Conservation (phyloP, 2,888 invertebrate genomes). For the Halictus quadricinctus region DNA sequence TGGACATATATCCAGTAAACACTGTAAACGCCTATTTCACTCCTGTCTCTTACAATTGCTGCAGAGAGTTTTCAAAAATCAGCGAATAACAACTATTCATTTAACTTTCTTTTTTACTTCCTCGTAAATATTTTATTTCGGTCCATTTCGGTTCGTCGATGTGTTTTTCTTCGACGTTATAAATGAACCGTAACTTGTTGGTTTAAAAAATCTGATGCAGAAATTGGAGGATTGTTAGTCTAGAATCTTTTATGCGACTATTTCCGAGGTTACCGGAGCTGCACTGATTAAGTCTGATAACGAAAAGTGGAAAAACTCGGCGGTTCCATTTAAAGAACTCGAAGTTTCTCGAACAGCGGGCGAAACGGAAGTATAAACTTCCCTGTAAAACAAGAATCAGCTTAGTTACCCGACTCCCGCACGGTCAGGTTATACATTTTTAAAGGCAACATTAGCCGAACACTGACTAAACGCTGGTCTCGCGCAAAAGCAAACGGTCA, state of each 20-base stretch:
- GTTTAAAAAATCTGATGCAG: neutral
- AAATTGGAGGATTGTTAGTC: neutral
- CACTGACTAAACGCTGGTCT: constrained; percentile 31
- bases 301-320: neutral
- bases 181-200: neutral
- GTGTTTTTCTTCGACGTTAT: neutral
- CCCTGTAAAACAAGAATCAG: neutral
- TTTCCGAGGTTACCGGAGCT: neutral
- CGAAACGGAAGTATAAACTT: constrained; percentile 2
- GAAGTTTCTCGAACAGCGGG: neutral
- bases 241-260: neutral
- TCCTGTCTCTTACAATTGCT: too few relatives aligned
- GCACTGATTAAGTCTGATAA: neutral
- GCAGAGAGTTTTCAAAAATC: too few relatives aligned
- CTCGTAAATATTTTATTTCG: too few relatives aligned
- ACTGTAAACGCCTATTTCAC: too few relatives aligned
- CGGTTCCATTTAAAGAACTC: neutral
- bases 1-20: too few relatives aligned
- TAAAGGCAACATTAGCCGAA: constrained; percentile 21
- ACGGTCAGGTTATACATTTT: constrained; percentile 8
- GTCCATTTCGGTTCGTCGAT: too few relatives aligned
- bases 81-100: too few relatives aligned
- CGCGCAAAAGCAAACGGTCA: constrained; percentile 30
- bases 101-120: too few relatives aligned
- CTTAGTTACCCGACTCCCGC: neutral